Evolutionary conservation across 2,113 vertebrate genomes (phyloP).

Genomic region (Odocoileus virginianus): DNA sequence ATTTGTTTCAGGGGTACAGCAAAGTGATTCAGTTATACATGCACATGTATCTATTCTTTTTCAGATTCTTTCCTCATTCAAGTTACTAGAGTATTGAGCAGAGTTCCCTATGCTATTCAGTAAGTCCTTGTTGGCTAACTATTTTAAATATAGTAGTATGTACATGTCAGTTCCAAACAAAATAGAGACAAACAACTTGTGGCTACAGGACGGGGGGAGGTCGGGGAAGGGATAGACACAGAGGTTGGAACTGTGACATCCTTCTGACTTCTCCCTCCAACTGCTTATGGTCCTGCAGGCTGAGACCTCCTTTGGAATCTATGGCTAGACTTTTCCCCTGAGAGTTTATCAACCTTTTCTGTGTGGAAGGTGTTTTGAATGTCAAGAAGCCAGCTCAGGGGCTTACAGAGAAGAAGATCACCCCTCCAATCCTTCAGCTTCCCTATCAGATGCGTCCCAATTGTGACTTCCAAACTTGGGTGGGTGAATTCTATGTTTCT

Average conservation of each 20-base stretch:
- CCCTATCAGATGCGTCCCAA: not conserved
- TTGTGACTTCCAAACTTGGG: not conserved
- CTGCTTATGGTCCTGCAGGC: not conserved
- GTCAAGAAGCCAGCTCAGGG: not conserved
- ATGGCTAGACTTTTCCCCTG: not conserved
- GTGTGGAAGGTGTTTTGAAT: not conserved
- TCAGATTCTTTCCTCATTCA: not conserved
- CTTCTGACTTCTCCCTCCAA: not conserved
- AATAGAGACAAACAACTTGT: not conserved
- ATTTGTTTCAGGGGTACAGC: not conserved
- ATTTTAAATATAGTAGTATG: not conserved
- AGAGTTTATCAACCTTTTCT: not conserved
- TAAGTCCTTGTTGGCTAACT: not conserved
- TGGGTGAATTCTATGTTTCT: conserved; percentile 58
- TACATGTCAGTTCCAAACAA: not conserved
- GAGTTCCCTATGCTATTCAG: not conserved
- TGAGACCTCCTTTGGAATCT: not conserved
- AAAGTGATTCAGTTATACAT: not conserved
- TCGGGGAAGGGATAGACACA: not conserved
- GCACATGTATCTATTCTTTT: not conserved
- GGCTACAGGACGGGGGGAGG: not conserved
- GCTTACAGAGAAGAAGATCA: not conserved
- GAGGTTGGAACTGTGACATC: not conserved
- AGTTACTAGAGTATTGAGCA: not conserved
- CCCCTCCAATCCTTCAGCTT: not conserved